Evolutionary conservation across 2,888 invertebrate species (phyloP), one percentile per base, ranked within the genome.

Genomic region (Hyposoter dolosus): DNA sequence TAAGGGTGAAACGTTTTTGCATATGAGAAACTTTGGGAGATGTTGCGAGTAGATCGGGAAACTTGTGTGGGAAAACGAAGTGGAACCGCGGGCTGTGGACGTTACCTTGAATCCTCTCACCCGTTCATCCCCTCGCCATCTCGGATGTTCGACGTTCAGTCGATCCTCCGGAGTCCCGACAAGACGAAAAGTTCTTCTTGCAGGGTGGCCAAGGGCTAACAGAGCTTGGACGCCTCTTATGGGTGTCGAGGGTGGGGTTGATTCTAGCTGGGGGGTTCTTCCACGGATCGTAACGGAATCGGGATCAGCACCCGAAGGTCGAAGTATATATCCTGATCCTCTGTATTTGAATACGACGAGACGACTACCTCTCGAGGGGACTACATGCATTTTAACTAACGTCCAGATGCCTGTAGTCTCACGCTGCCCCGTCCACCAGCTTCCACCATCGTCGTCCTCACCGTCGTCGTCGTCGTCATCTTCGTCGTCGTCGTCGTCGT

Each of bases 341-440:
- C 78, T 92, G 93, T 94, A 94, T 94, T 94, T 94, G 94, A 94
- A 94, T 94, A 94, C 93, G 94, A 92, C 53, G 86, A 78, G 92
- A 92, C 91, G 92, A 92, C 91, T 90, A 89, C 83, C 87, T 86
- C 87, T 86, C 85, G 76, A 88, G 90, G 91, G 91, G 94, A 93
- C 93, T 93, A 94, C 94, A 94, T 94, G 93, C 93, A 94, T 94
- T 94, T 94, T 94, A 94, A 94, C 93, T 94, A 94, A 92, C 92
- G 92, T 89, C 89, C 93, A 94, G 94, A 93, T 94, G 94, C 92
- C 91, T 88, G 84, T 88, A 89, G 90, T 93, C 94, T 92, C 93
- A 93, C 93, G 93, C 93, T 92, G 92, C 90, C 93, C 92, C 89
- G 89, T 89, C 88, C 83, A 82, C 79, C 76, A 50, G 72, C 80